These are phyloP conservation scores for Poecilia velifera DNA, from an alignment of 2,797 vertebrate species.

Conservation along the genomic window DNA sequence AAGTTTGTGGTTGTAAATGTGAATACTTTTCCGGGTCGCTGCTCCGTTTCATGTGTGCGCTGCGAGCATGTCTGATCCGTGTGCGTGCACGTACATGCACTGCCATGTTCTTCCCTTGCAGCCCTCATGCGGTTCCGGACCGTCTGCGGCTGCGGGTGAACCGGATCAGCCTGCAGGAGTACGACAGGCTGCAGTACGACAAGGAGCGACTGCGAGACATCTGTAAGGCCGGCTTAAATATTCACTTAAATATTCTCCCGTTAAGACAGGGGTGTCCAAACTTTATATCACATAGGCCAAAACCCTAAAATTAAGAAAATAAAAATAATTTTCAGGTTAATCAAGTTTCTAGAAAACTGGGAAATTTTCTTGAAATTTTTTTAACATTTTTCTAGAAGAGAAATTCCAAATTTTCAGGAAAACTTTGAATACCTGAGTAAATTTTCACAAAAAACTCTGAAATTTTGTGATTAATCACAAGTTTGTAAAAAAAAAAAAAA, in stretches of 20 bases:
- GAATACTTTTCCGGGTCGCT: background rate
- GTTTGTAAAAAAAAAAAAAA: too few species aligned
- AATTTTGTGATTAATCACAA: too few species aligned
- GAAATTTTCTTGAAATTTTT: too few species aligned
- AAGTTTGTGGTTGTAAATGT: background rate
- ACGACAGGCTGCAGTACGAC: slow-evolving; percentile 94
- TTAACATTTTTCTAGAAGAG: too few species aligned
- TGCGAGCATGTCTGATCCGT: background rate
- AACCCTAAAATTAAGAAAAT: too few species aligned
- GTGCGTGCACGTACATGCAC: slow-evolving; percentile 15
- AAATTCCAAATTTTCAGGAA: too few species aligned
- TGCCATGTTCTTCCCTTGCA: slow-evolving; percentile 58
- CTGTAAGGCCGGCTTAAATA: slow-evolving; percentile 83
- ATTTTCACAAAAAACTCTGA: too few species aligned
- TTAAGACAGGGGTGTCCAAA: too few species aligned
- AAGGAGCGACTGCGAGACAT: slow-evolving; percentile 95
- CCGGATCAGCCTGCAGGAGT: slow-evolving; percentile 93
- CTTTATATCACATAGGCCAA: too few species aligned
- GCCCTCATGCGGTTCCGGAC: slow-evolving; percentile 93
- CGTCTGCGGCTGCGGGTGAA: slow-evolving; percentile 95
- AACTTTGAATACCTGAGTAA: too few species aligned
- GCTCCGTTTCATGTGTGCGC: slow-evolving; percentile 15
- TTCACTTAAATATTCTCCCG: background rate
- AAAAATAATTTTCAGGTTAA: too few species aligned
- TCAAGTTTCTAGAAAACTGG: too few species aligned